These are phyloP conservation scores for Rhabdomys dilectus DNA, from an alignment of 2,113 vertebrate species.

Conservation along the genomic window DNA sequence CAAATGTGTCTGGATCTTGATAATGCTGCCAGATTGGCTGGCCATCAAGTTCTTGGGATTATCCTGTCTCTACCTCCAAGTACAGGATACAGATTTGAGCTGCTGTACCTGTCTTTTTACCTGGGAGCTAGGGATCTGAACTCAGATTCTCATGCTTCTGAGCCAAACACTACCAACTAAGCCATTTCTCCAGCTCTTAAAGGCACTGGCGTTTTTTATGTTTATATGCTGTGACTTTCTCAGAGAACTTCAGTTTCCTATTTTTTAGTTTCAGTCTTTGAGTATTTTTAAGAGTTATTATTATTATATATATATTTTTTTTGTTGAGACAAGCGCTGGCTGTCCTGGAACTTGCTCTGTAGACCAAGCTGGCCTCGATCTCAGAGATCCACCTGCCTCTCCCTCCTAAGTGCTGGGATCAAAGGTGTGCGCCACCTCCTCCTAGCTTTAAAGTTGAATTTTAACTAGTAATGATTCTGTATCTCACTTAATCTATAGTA, in stretches of 20 bases:
- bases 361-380: no score
- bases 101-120: not conserved
- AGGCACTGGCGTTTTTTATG: not conserved
- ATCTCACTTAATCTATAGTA: not conserved
- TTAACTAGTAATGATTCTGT: not conserved
- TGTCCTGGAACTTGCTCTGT: no score
- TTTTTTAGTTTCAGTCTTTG: constrained; percentile 5
- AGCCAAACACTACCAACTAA: not conserved
- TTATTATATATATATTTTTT: no score
- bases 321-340: no score
- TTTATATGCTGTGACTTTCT: constrained; percentile 8
- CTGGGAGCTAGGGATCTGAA: not conserved
- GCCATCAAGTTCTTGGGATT: not conserved
- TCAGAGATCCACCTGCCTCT: no score
- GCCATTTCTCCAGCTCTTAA: not conserved
- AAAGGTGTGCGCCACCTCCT: no score
- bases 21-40: not conserved
- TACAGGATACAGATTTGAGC: not conserved
- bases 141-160: not conserved
- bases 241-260: constrained; percentile 31
- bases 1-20: not conserved
- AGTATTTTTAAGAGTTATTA: not conserved
- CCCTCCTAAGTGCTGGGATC: no score
- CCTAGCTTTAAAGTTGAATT: no score
- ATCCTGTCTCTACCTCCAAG: not conserved